Base-by-base conservation (phyloP, 2,113 vertebrate species). In the Arizona elegans region DNA sequence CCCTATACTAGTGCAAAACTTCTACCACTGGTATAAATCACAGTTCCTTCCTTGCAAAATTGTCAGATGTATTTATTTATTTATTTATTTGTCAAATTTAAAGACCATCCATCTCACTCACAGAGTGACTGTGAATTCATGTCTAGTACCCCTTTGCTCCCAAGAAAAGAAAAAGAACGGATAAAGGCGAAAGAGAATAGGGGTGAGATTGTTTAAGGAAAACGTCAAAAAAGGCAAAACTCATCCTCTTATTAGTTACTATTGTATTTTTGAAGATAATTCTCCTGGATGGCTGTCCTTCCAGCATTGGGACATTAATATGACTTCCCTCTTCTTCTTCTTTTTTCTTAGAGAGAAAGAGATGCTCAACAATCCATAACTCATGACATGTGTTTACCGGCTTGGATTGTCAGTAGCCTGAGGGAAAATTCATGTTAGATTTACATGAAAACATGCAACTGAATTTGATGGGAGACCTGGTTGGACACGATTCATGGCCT, bases 341-440 rank as follows among this genome's bases (percentile, higher is more conserved):
- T n/a, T 38, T 29, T 47, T 33, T 85, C 50, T 7, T 59, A 19
- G 55, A 24, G 17, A 43, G 50, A 59, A 2, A 23, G 1, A 23
- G 47, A 86, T 47, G 3, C 29, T 96, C 91, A 33, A 8, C 87
- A 13, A 92, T 0, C 90, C 43, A 47, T 0, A 0, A 93, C 62
- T 54, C 56, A 54, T 92, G 29, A 91, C 13, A 93, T 75, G 3
- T 23, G 89, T 81, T 93, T 92, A 91, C 91, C 88, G 91, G 89
- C 91, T 65, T 90, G 53, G 52, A 56, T 90, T 47, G 24, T 0
- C 91, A 92, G 87, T 86, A 1, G 90, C 94, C 87, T 88, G 12
- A 94, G 24, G 55, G 53, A 59, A 0, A 1, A 94, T 43, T 88
- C 90, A 59, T n/a, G 0, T 85, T 87, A 86, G 70, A 19, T 81